A percentile compares a stretch with the other conserved stretches of the same genome.
Conservation (phyloP, 2,888 invertebrate genomes). For the Melieria crassipennis region DNA sequence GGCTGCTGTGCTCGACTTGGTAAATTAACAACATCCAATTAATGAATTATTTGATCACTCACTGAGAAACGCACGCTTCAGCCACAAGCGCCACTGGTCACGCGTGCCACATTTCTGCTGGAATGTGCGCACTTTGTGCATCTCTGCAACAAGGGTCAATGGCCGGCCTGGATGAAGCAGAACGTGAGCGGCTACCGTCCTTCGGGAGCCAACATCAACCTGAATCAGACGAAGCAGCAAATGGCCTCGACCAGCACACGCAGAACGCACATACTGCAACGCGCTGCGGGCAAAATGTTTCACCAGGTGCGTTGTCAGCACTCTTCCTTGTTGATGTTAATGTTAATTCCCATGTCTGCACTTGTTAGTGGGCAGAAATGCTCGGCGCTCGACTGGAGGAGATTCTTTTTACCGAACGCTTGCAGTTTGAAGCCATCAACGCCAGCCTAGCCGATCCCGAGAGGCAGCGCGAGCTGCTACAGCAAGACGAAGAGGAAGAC, state of each 20-base stretch:
- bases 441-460: slow-evolving; percentile 78
- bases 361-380: slow-evolving; percentile 68
- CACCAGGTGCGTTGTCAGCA: slow-evolving; percentile 71
- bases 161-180: slow-evolving; percentile 98
- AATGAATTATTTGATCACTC: neutral
- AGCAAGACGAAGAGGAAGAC: slow-evolving; percentile 95
- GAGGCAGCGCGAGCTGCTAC: slow-evolving; percentile 76
- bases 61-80: slow-evolving; percentile 60
- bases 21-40: slow-evolving; percentile 62
- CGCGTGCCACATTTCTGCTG: slow-evolving; percentile 89
- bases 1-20: slow-evolving; percentile 93
- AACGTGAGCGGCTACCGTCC: slow-evolving; percentile 77
- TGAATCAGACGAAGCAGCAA: slow-evolving; percentile 64
- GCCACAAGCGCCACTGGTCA: slow-evolving; percentile 94
- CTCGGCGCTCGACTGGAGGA: slow-evolving; percentile 91
- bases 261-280: slow-evolving; percentile 78
- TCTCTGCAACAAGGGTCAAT: slow-evolving; percentile 96
- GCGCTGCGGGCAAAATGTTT: slow-evolving; percentile 95
- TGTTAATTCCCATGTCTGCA: neutral
- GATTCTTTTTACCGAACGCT: slow-evolving; percentile 83
- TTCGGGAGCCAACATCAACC: slow-evolving; percentile 69
- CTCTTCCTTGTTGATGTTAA: neutral
- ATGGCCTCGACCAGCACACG: slow-evolving; percentile 71
- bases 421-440: slow-evolving; percentile 74
- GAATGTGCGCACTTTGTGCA: slow-evolving; percentile 98